Evolutionary conservation across 2,888 invertebrate genomes (phyloP), one percentile per base, ranked within the genome.

Genomic region (Dyspetes luteomarginatus): DNA sequence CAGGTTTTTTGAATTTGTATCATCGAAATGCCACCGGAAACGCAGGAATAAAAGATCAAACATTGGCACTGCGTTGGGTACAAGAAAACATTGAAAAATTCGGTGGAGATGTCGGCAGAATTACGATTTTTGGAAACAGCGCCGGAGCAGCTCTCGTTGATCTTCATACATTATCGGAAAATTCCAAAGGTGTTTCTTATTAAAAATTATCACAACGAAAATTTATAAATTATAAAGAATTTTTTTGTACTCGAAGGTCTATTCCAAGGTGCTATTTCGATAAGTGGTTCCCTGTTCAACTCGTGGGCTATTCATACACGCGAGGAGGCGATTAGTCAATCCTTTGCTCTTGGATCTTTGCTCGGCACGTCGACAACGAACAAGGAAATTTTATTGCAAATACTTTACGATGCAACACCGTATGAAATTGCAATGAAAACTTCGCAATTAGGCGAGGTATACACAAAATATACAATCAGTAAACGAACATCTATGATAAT

Each of bases 111-210:
- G 91, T 93, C 4, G 87, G 92, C 1, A 93, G 92, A 87, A 93
- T 94, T 0, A 93, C 93, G 3, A 90, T 94, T 79, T 93, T 93
- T 85, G 94, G 94, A 9, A 87, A 93, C 2, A 94, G 94, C 86
- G 93, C 94, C 36, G 94, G 94, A 1, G 93, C 92, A 0, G 92
- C 55, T 17, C 48, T 78, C 4, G 85, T 86, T 0, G 85, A 86
- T 65, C 79, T 82, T 65, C 88, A 86, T 43, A 64, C 81, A 1
- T 19, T 88, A 0, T 85, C 87, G 0, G 68, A 85, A 4, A 76
- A 73, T 65, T 84, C 88, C 22, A 19, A 65, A 81, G 86, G 87
- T 88, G 58, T 30, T 41, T 2, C 7, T 43, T n/a, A n/a, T n/a
- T 19, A 55, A 45, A 50, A 45, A 28, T 3, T 15, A 48, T 17